A percentile compares a stretch with the other conserved stretches of the same genome.
These are phyloP conservation scores for Sylvicapra grimmia DNA, from an alignment of 2,113 vertebrate genomes.

Conservation along the genomic window DNA sequence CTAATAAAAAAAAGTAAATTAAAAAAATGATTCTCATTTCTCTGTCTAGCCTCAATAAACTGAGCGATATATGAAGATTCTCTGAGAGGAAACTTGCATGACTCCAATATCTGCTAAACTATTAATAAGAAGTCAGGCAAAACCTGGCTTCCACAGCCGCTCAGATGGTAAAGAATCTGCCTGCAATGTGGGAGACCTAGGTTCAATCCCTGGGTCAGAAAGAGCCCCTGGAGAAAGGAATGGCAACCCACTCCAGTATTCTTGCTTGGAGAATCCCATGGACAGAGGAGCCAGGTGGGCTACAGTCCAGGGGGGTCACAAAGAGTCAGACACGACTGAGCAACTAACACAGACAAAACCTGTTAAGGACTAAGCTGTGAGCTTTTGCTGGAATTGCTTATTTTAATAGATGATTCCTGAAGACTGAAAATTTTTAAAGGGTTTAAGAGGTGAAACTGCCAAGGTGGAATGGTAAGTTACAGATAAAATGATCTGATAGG, in stretches of 20 bases:
- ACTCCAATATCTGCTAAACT: not conserved
- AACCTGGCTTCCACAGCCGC: not conserved
- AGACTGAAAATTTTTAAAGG: not conserved
- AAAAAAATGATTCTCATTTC: not conserved
- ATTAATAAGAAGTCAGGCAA: not conserved
- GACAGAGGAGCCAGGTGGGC: not conserved
- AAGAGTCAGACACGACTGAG: not conserved
- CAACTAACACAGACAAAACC: not conserved
- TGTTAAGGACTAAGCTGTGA: not conserved
- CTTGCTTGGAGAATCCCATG: not conserved
- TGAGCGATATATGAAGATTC: not conserved
- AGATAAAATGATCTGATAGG: not conserved
- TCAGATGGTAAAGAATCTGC: not conserved
- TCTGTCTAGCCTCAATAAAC: constrained; percentile 12
- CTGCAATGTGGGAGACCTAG: not conserved
- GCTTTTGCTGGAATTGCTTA: not conserved
- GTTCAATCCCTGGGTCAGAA: not conserved
- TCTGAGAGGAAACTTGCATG: not conserved
- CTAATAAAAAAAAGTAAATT: not conserved
- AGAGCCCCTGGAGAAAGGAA: not conserved
- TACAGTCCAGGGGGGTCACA: not conserved
- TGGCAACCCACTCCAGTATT: not conserved
- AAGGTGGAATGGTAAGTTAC: not conserved
- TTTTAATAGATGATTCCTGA: not conserved
- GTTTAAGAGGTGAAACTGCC: not conserved